Percentiles rank a stretch among this genome's conserved stretches.
Conservation (phyloP, 2,797 vertebrate genomes). For the Sus cebifrons region DNA sequence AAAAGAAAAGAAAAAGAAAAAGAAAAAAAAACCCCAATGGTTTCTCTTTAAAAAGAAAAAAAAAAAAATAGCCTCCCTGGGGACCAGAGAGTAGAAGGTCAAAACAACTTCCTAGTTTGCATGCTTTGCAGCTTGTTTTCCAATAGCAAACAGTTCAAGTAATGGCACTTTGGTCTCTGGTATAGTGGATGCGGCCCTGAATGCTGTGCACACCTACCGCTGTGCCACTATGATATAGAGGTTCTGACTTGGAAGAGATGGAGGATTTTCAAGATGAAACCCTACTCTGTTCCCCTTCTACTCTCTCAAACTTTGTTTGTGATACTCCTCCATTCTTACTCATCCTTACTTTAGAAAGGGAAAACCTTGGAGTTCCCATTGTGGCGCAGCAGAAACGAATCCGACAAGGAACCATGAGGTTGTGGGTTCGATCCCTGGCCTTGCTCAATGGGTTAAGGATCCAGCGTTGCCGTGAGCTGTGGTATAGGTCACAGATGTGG, state of each 20-base stretch:
- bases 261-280: conserved; percentile 62
- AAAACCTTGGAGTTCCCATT: neutral
- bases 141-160: conserved; percentile 65
- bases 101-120: conserved; percentile 76
- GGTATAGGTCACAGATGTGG: too few relatives aligned
- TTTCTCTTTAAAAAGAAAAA: conserved; percentile 36
- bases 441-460: too few relatives aligned
- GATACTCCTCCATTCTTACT: neutral
- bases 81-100: conserved; percentile 73
- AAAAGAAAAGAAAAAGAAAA: fast-evolving
- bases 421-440: too few relatives aligned
- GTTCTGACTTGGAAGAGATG: conserved; percentile 52
- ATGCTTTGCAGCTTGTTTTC: conserved; percentile 54
- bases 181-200: neutral
- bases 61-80: conserved; percentile 46
- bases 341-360: neutral
- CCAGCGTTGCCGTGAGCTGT: too few relatives aligned
- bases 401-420: too few relatives aligned
- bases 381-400: too few relatives aligned
- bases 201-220: neutral
- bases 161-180: conserved; percentile 22
- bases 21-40: neutral
- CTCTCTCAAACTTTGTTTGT: neutral
- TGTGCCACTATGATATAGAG: neutral
- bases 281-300: neutral